These are phyloP conservation scores for Ruditapes philippinarum DNA, from an alignment of 1,140 invertebrate genomes.

Conservation along the genomic window DNA sequence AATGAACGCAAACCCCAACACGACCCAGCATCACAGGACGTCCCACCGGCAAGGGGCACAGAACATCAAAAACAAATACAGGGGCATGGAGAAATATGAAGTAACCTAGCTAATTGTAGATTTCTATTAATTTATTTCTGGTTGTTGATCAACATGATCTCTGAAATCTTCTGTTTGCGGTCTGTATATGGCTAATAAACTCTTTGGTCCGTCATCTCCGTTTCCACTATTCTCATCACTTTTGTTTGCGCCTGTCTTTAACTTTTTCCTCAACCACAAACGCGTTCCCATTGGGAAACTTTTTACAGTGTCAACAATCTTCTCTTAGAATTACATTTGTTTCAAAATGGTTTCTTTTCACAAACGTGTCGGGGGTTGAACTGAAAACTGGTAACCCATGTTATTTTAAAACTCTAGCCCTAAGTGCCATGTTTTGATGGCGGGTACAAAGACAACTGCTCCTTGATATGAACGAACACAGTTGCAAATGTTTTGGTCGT, in stretches of 20 bases:
- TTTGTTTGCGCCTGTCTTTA: not conserved
- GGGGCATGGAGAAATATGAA: too few relatives aligned
- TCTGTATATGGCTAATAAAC: not conserved
- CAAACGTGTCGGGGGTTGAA: not conserved
- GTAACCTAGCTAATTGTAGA: too few relatives aligned
- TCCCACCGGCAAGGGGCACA: too few relatives aligned
- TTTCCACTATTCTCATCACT: not conserved
- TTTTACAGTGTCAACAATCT: not conserved
- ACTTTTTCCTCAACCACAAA: not conserved
- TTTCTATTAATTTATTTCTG: too few relatives aligned
- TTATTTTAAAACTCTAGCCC: not conserved
- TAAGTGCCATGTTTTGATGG: not conserved
- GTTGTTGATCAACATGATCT: constrained; percentile 10
- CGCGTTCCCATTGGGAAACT: not conserved
- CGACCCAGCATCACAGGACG: too few relatives aligned
- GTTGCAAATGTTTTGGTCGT: not conserved
- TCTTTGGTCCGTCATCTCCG: not conserved
- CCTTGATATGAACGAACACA: not conserved
- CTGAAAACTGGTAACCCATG: not conserved
- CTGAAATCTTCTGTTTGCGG: not conserved
- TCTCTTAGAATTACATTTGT: not conserved
- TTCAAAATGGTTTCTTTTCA: not conserved
- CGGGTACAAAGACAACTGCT: not conserved
- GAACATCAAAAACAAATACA: too few relatives aligned
- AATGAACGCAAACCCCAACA: too few relatives aligned